Base-by-base conservation (phyloP, 2,888 invertebrate species). In the Altica lythri region DNA sequence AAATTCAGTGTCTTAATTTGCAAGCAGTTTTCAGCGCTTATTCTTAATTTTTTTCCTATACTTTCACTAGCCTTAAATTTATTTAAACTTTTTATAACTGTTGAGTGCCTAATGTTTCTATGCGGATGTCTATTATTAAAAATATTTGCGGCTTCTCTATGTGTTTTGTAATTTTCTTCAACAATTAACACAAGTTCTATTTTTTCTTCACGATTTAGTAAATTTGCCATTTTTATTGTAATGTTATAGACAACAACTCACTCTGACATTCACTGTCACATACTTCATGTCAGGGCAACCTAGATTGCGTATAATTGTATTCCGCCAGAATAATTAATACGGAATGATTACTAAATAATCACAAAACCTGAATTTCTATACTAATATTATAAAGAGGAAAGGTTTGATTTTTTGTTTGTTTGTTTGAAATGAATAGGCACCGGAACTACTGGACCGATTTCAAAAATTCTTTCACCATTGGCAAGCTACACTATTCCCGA, bases 151-250 rank as follows among this genome's bases (percentile, higher is more conserved):
- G 51, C 52, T 30, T 47, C 35, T 32, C 46, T 22, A 52, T 35
- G 22, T 9, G 52, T 52, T 52, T 52, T 52, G 46, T 44, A 38
- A 38, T 52, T 48, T 9, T 52, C 52, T 34, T 34, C 44, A 34
- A 14, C 14, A 47, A 16, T 52, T 46, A 54, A 51, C 44, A 52
- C 19, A 38, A 38, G 18, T 38, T 38, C 38, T 38, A 38, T 22
- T 38, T 38, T 38, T 38, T 38, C 38, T 38, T 38, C 38, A 22
- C 38, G 22, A 22, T 17, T 37, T 37, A 37, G 10, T 19, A 37
- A 37, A 37, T 37, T 37, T 37, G 37, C 17, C 37, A 37, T 37
- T 37, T 37, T 37, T 37, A 37, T 37, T 37, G 37, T 37, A 37
- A 37, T 37, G 16, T 37, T 37, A 37, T 37, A 37, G 17, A 37